A percentile compares a stretch with the other conserved stretches of the same genome.
These are phyloP conservation scores for Bovichtus diacanthus DNA, from an alignment of 2,797 vertebrate species.

Conservation along the genomic window DNA sequence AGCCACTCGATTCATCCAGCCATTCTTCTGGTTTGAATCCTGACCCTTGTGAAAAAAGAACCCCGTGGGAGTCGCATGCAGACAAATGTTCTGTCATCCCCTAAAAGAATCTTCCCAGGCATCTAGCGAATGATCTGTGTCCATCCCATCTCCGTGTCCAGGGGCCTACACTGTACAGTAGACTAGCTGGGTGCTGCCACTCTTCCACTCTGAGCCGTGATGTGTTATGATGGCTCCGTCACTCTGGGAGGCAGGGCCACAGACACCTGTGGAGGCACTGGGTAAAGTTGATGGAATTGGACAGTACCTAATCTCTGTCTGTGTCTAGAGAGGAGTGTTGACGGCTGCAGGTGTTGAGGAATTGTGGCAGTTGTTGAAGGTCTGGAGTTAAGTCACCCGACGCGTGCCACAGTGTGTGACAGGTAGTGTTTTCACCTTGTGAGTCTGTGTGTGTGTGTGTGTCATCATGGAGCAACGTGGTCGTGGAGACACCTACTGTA, in stretches of 20 bases:
- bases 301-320: slow-evolving; percentile 67
- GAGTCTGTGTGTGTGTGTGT: too few relatives aligned
- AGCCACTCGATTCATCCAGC: slow-evolving; percentile 45
- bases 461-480: too few relatives aligned
- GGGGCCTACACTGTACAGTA: slow-evolving; percentile 47
- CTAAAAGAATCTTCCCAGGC: slow-evolving; percentile 62
- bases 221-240: slow-evolving; percentile 83
- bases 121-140: slow-evolving; percentile 70
- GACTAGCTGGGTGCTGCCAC: slow-evolving; percentile 76
- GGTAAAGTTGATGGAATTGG: slow-evolving; percentile 69
- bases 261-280: slow-evolving; percentile 80
- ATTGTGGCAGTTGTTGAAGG: neutral
- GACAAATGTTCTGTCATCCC: slow-evolving; percentile 65
- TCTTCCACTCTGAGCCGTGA: slow-evolving; percentile 74
- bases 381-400: neutral
- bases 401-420: too few relatives aligned
- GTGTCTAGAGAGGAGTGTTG: slow-evolving; percentile 11
- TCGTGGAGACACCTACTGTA: too few relatives aligned
- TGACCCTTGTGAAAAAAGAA: slow-evolving; percentile 61
- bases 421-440: too few relatives aligned
- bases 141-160: slow-evolving; percentile 51
- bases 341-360: slow-evolving; percentile 40
- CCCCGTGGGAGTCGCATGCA: slow-evolving; percentile 56
- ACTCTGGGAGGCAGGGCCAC: slow-evolving; percentile 61
- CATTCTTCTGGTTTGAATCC: slow-evolving; percentile 42